Conservation (phyloP, 2,797 vertebrate species). For the Limosa lapponica region DNA sequence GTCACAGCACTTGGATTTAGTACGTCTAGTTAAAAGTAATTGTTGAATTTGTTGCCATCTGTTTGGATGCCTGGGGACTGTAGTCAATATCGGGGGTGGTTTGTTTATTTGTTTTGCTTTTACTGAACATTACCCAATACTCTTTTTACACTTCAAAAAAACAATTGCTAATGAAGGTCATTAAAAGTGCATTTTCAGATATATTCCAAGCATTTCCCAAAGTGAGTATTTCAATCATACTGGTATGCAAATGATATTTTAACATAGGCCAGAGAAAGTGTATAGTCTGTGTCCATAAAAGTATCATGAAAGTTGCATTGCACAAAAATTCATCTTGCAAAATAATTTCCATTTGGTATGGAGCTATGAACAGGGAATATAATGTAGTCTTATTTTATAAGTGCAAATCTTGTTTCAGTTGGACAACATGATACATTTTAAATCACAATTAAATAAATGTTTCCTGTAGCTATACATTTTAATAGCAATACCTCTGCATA, state of each 20-base stretch:
- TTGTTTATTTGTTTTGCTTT: slow-evolving; percentile 42
- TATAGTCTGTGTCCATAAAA: background rate
- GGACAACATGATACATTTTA: background rate
- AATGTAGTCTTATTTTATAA: background rate
- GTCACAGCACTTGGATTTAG: slow-evolving; percentile 45
- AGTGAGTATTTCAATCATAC: background rate
- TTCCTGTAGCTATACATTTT: background rate
- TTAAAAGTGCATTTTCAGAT: background rate
- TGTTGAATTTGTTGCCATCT: slow-evolving; percentile 45
- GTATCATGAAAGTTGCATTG: background rate
- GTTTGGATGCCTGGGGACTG: slow-evolving; percentile 10
- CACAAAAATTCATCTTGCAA: background rate
- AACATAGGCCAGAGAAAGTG: background rate
- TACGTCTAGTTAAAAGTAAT: slow-evolving; percentile 54
- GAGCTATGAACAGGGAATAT: background rate
- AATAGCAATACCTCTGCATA: background rate
- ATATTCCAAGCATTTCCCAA: background rate
- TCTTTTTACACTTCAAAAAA: background rate
- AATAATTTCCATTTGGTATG: background rate
- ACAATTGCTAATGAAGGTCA: background rate
- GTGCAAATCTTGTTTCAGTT: background rate
- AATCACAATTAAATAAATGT: background rate
- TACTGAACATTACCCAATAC: background rate
- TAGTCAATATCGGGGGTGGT: background rate
- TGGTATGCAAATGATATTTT: background rate